phyloP scores from a whole-genome alignment of 2,888 invertebrate species.

The Bellardia pandia region DNA sequence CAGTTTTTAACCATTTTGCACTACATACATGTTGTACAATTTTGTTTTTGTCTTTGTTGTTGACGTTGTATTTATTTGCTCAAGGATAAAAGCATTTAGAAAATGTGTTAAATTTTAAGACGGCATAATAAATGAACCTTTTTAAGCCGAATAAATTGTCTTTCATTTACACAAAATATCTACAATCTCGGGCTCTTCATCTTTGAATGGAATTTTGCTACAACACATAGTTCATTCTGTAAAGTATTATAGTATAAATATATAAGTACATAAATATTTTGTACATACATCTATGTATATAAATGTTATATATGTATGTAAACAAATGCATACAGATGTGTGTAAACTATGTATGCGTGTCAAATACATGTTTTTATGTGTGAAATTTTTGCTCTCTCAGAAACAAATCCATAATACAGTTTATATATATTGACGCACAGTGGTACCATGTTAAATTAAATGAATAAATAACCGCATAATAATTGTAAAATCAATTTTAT shows the following conservation, averaged over 20 bases:
- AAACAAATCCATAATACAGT: too few species aligned
- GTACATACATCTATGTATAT: too few species aligned
- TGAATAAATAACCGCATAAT: neutral
- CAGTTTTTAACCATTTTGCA: slow-evolving; percentile 9
- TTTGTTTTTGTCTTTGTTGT: neutral
- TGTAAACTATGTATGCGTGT: too few species aligned
- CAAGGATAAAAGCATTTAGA: slow-evolving; percentile 63
- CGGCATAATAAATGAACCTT: slow-evolving; percentile 71
- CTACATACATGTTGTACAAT: neutral
- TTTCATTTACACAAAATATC: slow-evolving; percentile 63
- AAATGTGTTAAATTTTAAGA: slow-evolving; percentile 72
- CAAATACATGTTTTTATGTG: neutral
- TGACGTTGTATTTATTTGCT: slow-evolving; percentile 8
- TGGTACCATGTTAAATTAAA: too few species aligned
- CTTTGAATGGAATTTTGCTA: slow-evolving; percentile 32
- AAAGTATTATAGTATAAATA: neutral
- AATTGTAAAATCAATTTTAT: too few species aligned
- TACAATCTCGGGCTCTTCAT: slow-evolving; percentile 42
- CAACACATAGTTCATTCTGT: neutral
- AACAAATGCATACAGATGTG: too few species aligned
- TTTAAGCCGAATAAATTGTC: slow-evolving; percentile 73
- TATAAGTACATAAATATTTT: too few species aligned
- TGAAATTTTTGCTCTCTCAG: neutral
- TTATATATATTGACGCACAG: too few species aligned
- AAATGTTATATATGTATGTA: too few species aligned